phyloP scores from a whole-genome alignment of 2,888 invertebrate genomes.

The Odontocolon sp. region DNA sequence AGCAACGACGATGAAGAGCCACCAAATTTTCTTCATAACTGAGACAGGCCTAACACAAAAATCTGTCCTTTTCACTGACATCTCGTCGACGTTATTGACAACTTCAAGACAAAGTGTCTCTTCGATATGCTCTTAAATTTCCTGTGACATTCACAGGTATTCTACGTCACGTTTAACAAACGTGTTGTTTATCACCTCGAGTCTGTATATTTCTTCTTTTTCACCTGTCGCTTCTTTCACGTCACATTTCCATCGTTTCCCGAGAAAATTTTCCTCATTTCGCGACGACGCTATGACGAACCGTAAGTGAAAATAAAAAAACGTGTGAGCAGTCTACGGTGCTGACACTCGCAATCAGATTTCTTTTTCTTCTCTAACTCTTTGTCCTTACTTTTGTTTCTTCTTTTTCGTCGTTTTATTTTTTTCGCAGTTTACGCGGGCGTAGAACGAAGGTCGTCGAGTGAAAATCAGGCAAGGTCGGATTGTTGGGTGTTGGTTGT shows the following conservation, averaged over 20 bases:
- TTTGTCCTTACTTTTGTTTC: neutral
- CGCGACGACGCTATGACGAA: constrained; percentile 33
- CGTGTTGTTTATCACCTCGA: constrained; percentile 16
- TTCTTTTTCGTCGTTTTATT: neutral
- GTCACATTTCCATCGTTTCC: constrained; percentile 62
- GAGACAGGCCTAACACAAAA: constrained; percentile 53
- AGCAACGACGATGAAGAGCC: constrained; percentile 57
- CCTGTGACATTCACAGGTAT: neutral
- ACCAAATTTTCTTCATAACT: constrained; percentile 55
- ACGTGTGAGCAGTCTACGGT: neutral
- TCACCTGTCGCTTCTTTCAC: constrained; percentile 55
- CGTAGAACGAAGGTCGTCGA: constrained; percentile 12
- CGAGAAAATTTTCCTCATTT: constrained; percentile 60
- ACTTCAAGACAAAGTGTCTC: neutral
- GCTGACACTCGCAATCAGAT: neutral
- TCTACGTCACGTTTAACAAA: constrained; percentile 22
- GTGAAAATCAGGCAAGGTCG: neutral
- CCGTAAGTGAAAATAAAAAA: neutral
- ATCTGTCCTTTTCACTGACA: constrained; percentile 64
- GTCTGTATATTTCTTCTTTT: neutral
- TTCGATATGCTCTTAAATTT: neutral
- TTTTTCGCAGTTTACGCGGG: neutral
- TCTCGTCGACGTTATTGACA: constrained; percentile 13
- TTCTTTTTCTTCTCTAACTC: neutral
- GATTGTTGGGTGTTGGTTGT: neutral